Conservation (phyloP, 2,888 invertebrate species). For the Coleophora deauratella region DNA sequence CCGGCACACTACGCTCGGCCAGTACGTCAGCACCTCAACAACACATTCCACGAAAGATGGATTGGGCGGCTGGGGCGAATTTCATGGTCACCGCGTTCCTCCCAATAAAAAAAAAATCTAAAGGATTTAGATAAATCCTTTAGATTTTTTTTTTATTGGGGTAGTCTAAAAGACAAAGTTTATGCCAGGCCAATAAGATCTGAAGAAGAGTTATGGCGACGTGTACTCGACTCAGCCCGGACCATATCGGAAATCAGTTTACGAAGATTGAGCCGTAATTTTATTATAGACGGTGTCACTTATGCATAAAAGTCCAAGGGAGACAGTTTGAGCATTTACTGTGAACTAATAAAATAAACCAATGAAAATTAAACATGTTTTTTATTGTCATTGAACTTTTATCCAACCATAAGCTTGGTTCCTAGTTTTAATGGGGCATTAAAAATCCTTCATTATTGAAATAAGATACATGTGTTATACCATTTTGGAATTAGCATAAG, state of each 20-base stretch:
- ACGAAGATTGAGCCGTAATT: conserved; percentile 1
- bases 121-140: conserved; percentile 13
- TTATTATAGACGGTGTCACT: conserved; percentile 1
- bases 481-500: not conserved
- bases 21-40: conserved; percentile 11
- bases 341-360: conserved; percentile 1
- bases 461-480: not conserved
- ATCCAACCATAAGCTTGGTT: not conserved
- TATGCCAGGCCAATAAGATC: conserved; percentile 5
- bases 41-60: conserved; percentile 7
- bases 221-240: conserved; percentile 1
- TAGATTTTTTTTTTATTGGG: conserved; percentile 16
- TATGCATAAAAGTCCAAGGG: not conserved
- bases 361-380: conserved; percentile 1
- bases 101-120: too few species aligned
- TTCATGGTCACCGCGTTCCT: conserved; percentile 11
- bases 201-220: not conserved
- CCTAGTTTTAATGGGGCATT: not conserved
- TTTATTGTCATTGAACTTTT: not conserved
- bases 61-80: conserved; percentile 15
- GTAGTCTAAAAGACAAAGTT: conserved; percentile 10
- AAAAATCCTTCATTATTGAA: too few species aligned
- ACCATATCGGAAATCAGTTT: conserved; percentile 1
- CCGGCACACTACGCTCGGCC: conserved; percentile 15
- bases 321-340: conserved; percentile 1